A percentile compares a stretch with the other conserved stretches of the same genome.
Conservation (phyloP, 2,113 vertebrate species). For the Phalacrocorax pelagicus region DNA sequence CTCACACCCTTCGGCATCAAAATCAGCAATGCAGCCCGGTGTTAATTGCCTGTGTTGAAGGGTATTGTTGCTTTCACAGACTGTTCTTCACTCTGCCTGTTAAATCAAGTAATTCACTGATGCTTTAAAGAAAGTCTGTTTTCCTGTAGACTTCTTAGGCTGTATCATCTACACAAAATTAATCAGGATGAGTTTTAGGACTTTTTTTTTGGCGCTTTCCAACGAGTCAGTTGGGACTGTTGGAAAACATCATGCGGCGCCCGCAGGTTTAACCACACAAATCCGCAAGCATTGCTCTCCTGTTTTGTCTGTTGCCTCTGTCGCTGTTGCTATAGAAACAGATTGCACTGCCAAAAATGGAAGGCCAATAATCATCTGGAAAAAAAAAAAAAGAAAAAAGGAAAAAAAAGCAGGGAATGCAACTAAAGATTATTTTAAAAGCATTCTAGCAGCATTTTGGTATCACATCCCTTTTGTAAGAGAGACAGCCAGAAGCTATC, state of each 20-base stretch:
- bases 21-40: neutral
- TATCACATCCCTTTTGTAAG: neutral
- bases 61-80: neutral
- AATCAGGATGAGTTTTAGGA: neutral
- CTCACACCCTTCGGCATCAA: neutral
- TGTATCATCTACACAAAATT: neutral
- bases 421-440: neutral
- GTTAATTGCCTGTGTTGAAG: neutral
- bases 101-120: neutral
- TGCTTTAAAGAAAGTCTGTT: neutral
- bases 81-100: neutral
- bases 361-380: neutral
- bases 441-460: neutral
- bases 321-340: constrained; percentile 6
- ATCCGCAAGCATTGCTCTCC: neutral
- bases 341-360: neutral
- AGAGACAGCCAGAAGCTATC: neutral
- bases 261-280: neutral
- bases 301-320: neutral
- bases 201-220: neutral
- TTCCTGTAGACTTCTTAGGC: neutral
- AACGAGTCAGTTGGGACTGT: neutral
- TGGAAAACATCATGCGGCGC: neutral
- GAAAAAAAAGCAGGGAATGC: neutral
- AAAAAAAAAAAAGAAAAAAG: too few species aligned